Conservation (phyloP, 2,797 vertebrate genomes). For the Sebastes melanostomus region DNA sequence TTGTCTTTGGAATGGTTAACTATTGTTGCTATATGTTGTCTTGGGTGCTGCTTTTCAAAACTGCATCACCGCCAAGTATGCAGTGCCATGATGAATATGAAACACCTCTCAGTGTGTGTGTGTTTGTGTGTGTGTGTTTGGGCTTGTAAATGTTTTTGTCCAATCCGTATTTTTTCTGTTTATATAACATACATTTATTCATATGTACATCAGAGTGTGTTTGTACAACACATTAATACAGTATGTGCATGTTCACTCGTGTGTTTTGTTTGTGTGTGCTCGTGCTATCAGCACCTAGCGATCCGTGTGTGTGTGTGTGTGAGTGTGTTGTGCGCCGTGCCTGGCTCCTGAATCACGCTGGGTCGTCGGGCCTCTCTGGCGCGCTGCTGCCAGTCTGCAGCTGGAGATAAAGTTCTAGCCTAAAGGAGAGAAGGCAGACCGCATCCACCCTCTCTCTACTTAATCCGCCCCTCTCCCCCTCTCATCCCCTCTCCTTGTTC, state of each 20-base stretch:
- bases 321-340: background rate
- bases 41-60: background rate
- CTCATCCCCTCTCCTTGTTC: slow-evolving; percentile 47
- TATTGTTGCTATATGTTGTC: background rate
- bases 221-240: background rate
- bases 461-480: slow-evolving; percentile 50
- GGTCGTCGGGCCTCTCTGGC: slow-evolving; percentile 41
- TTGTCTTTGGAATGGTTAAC: background rate
- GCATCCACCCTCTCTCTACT: slow-evolving; percentile 52
- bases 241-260: background rate
- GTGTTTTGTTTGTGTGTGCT: background rate
- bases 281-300: background rate
- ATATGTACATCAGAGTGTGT: background rate
- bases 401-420: slow-evolving; percentile 72
- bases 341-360: slow-evolving; percentile 25
- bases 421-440: slow-evolving; percentile 49
- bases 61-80: background rate
- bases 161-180: background rate
- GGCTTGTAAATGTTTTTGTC: background rate
- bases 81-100: background rate
- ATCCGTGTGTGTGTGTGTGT: slow-evolving; percentile 18
- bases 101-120: background rate
- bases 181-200: background rate
- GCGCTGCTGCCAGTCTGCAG: slow-evolving; percentile 60
- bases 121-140: background rate